Evolutionary conservation across 2,113 vertebrate genomes (phyloP).

Genomic region (Chloebia gouldiae): DNA sequence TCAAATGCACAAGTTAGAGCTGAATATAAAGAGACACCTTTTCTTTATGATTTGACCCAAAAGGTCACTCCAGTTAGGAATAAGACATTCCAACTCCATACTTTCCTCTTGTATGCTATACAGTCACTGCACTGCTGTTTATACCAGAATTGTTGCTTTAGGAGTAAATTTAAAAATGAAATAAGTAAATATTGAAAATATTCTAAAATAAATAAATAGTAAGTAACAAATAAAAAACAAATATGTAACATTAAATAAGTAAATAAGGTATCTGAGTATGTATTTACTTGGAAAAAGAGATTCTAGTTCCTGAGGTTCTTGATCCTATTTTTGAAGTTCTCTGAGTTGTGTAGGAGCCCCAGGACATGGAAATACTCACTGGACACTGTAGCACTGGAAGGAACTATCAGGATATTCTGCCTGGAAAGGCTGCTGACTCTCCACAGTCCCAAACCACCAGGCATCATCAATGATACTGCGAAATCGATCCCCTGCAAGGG

Average conservation of each 20-base stretch:
- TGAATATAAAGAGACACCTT: neutral
- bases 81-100: neutral
- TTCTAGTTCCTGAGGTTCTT: neutral
- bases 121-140: neutral
- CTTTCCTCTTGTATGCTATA: neutral
- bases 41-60: neutral
- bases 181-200: neutral
- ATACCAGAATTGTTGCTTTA: neutral
- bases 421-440: conserved; percentile 95
- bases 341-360: neutral
- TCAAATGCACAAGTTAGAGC: neutral
- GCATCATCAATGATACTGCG: conserved; percentile 98
- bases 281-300: neutral
- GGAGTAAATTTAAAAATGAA: neutral
- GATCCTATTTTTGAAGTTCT: neutral
- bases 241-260: neutral
- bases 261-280: neutral
- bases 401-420: conserved; percentile 94
- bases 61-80: neutral
- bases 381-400: conserved; percentile 97
- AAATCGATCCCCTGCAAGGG: conserved; percentile 85
- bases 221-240: neutral
- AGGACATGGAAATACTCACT: conserved; percentile 73
- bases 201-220: neutral
- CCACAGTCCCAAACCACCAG: conserved; percentile 97